Evolutionary conservation across 1,140 invertebrate genomes (phyloP), one percentile per base, ranked within the genome.

Genomic region (Zeugodacus cucurbitae): DNA sequence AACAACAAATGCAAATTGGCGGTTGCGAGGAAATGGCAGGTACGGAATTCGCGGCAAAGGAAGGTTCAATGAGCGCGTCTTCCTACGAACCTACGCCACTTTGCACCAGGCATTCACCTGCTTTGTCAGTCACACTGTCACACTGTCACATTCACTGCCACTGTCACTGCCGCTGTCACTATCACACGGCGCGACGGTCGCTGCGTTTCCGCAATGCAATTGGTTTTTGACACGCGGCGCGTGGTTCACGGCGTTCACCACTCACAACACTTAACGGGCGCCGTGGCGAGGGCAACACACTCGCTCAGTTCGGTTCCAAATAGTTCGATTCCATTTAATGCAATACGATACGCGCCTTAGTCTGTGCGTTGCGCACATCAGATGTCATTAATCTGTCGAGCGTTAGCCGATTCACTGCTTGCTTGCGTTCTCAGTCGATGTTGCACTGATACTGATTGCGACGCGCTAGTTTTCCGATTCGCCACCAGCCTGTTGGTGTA

Each of bases 1-100:
- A 82, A 82, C 74, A 82, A 82, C 74, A 82, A 48, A 82, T 82
- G 20, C 41, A 82, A 82, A 82, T 82, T 82, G 37, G 74, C 41
- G 74, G 41, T 82, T 48, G 74, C 22, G 34, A 26, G n/a, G 7
- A 54, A 82, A 29, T 2, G 26, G 41, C 74, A 82, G 7, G 26
- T 41, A 37, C 7, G 44, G 26, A 54, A 82, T 48, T 44, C 26
- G 41, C 26, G 41, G 74, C 37, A 82, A 26, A 82, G 22, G 26
- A 82, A 48, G 74, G 7, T 82, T 82, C 41, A 82, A 82, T 26
- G 74, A 48, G 74, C 74, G n/a, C 37, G 26, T 44, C 74, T 29
- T 82, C 22, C n/a, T n/a, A 17, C 22, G 74, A 26, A 29, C 11
- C 22, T 34, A 82, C 11, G 8, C 74, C 41, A 29, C 34, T 82